A percentile compares a stretch with the other conserved stretches of the same genome.
phyloP scores from a whole-genome alignment of 2,113 vertebrate species.

The Oostethus manadensis region DNA sequence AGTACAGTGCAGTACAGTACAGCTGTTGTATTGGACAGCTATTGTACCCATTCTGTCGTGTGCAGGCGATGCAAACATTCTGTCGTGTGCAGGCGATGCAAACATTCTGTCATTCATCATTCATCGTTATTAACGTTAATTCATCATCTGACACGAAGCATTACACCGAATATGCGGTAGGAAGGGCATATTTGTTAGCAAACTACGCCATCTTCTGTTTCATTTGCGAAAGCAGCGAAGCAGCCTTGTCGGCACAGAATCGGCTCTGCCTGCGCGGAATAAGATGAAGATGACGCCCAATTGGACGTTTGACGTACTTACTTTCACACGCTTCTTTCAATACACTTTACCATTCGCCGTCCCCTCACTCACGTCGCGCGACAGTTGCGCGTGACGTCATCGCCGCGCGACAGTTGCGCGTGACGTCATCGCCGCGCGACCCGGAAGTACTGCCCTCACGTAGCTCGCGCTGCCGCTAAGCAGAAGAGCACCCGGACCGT shows the following conservation, averaged over 20 bases:
- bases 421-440: slow-evolving; percentile 1
- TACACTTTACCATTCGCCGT: background rate
- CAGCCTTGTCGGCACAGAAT: no score
- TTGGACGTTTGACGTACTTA: background rate
- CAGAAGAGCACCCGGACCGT: no score
- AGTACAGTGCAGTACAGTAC: no score
- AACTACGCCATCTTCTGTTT: slow-evolving; percentile 31
- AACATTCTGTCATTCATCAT: background rate
- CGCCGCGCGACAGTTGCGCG: no score
- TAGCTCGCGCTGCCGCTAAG: no score
- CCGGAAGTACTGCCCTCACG: background rate
- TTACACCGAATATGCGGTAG: no score
- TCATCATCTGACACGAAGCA: background rate
- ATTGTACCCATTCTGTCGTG: background rate
- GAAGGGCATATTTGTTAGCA: background rate
- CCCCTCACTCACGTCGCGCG: no score
- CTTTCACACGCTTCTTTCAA: background rate
- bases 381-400: no score
- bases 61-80: background rate
- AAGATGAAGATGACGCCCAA: background rate
- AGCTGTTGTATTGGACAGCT: background rate
- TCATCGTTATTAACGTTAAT: no score
- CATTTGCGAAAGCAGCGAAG: background rate
- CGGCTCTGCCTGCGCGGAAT: slow-evolving; percentile 19
- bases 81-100: background rate